These are phyloP conservation scores for Apodemia zela DNA, from an alignment of 2,888 invertebrate genomes.

Conservation along the genomic window DNA sequence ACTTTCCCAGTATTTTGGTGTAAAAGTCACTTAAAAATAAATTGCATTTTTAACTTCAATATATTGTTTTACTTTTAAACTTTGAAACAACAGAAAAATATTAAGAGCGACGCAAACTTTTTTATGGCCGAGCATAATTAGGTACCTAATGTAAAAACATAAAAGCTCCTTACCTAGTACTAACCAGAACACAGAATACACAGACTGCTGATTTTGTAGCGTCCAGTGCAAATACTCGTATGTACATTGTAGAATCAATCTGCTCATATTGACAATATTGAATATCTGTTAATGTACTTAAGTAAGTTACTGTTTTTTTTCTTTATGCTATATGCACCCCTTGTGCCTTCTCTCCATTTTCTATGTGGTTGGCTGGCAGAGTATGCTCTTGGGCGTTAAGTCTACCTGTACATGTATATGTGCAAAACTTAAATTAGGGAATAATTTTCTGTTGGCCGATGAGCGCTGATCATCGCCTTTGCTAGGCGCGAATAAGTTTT, in stretches of 20 bases:
- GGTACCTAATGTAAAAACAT: slow-evolving; percentile 28
- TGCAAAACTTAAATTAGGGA: too few species aligned
- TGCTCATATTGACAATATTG: too few species aligned
- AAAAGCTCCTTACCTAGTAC: slow-evolving; percentile 24
- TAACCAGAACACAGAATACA: slow-evolving; percentile 19
- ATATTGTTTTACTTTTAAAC: slow-evolving; percentile 14
- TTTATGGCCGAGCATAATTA: slow-evolving; percentile 31
- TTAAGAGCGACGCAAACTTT: slow-evolving; percentile 30
- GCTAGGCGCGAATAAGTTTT: too few species aligned
- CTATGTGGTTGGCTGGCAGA: too few species aligned
- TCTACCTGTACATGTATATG: too few species aligned
- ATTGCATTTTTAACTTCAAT: slow-evolving; percentile 16
- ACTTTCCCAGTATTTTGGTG: background rate
- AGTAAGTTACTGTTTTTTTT: too few species aligned
- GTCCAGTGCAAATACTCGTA: background rate
- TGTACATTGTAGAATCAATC: background rate
- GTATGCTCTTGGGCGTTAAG: too few species aligned
- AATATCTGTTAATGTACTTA: too few species aligned
- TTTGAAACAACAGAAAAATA: slow-evolving; percentile 31
- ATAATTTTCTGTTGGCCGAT: too few species aligned
- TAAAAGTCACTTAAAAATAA: slow-evolving; percentile 13
- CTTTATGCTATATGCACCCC: too few species aligned
- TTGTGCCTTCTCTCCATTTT: too few species aligned
- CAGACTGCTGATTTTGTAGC: background rate
- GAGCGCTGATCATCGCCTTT: too few species aligned